A percentile compares a stretch with the other conserved stretches of the same genome.
Evolutionary conservation across 2,797 vertebrate species (phyloP).

Genomic region (Scolopax bukidnonensis): DNA sequence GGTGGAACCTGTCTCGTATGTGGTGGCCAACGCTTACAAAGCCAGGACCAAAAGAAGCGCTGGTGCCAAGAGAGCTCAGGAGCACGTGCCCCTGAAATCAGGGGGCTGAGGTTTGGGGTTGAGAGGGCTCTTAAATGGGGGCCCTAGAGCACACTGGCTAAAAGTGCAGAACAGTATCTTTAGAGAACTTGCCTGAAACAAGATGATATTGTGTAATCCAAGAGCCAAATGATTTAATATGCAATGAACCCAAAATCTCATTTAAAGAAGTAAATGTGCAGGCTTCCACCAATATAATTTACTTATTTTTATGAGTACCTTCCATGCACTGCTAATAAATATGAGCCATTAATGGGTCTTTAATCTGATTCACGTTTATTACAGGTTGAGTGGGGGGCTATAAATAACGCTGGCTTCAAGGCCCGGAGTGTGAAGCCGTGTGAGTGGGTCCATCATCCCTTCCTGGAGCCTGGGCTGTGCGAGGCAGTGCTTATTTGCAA

Average conservation of each 20-base stretch:
- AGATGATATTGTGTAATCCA: slow-evolving; percentile 8
- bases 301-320: slow-evolving; percentile 66
- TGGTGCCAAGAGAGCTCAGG: background rate
- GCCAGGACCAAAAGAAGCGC: background rate
- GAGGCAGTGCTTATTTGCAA: background rate
- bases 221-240: slow-evolving; percentile 66
- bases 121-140: background rate
- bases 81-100: background rate
- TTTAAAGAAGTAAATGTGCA: slow-evolving; percentile 41
- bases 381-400: slow-evolving; percentile 54
- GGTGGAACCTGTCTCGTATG: rapidly evolving
- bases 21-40: background rate
- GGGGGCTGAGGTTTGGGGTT: background rate
- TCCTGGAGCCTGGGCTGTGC: background rate
- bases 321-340: slow-evolving; percentile 71
- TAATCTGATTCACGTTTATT: slow-evolving; percentile 71
- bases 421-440: background rate
- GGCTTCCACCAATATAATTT: slow-evolving; percentile 68
- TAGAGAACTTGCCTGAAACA: slow-evolving; percentile 20
- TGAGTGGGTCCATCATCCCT: background rate
- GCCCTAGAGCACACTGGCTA: background rate
- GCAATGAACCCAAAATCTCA: slow-evolving; percentile 52
- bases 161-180: background rate
- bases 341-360: slow-evolving; percentile 69
- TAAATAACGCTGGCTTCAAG: slow-evolving; percentile 67